phyloP scores from a whole-genome alignment of 2,113 vertebrate species.

The Crocuta crocuta region DNA sequence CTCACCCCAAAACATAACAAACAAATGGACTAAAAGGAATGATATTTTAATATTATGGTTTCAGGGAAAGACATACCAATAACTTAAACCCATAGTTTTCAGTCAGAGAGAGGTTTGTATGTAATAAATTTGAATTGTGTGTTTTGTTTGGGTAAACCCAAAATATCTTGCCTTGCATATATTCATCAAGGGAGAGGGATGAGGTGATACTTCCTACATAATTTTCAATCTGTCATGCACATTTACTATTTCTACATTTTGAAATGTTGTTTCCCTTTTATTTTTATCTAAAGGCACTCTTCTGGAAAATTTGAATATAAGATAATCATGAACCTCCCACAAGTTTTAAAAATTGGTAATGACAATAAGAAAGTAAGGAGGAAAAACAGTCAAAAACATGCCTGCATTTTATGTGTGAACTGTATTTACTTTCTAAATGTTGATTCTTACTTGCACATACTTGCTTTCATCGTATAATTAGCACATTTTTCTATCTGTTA shows the following conservation, averaged over 20 bases:
- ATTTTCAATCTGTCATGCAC: neutral
- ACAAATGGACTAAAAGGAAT: neutral
- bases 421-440: neutral
- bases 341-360: neutral
- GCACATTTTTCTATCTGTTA: neutral
- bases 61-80: neutral
- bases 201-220: neutral
- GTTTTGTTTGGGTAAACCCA: neutral
- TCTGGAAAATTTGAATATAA: neutral
- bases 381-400: neutral
- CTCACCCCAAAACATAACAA: neutral
- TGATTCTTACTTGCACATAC: neutral
- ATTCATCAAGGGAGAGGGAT: neutral
- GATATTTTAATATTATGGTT: neutral
- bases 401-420: neutral
- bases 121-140: neutral
- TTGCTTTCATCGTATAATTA: neutral
- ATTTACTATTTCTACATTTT: neutral
- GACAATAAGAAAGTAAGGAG: neutral
- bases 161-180: neutral
- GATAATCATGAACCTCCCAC: neutral
- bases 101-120: neutral
- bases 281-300: constrained; percentile 30
- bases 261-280: neutral
- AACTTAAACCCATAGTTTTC: constrained; percentile 16